These are phyloP conservation scores for Noctua janthina DNA, from an alignment of 2,888 invertebrate genomes.

Conservation along the genomic window DNA sequence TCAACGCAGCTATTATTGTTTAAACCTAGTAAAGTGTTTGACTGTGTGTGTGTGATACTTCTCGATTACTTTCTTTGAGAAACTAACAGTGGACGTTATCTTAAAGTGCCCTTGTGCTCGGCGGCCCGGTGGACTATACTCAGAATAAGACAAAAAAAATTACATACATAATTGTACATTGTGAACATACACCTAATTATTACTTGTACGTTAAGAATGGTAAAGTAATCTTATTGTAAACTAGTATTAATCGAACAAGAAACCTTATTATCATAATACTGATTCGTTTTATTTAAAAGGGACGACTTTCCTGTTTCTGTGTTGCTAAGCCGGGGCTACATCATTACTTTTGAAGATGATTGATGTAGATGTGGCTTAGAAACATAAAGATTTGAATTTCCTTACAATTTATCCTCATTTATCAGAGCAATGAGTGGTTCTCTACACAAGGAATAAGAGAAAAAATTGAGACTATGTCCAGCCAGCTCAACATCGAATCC, in stretches of 20 bases:
- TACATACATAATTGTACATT: slow-evolving; percentile 90
- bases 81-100: slow-evolving; percentile 79
- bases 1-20: slow-evolving; percentile 63
- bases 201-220: slow-evolving; percentile 85
- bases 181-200: slow-evolving; percentile 89
- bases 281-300: slow-evolving; percentile 82
- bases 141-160: slow-evolving; percentile 85
- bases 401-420: not conserved
- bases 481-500: not conserved
- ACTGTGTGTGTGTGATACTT: slow-evolving; percentile 72
- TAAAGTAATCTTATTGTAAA: slow-evolving; percentile 90
- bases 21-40: slow-evolving; percentile 68
- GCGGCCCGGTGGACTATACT: slow-evolving; percentile 87
- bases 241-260: slow-evolving; percentile 90
- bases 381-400: not conserved
- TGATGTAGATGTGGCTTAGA: not conserved
- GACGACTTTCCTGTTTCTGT: not conserved
- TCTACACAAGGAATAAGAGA: not conserved
- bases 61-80: slow-evolving; percentile 76
- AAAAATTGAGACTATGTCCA: not conserved
- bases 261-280: slow-evolving; percentile 90
- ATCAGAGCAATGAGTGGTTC: not conserved
- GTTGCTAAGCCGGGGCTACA: not conserved
- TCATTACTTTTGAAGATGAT: not conserved
- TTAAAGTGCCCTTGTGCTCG: slow-evolving; percentile 88